These are phyloP conservation scores for Ailuropoda melanoleuca DNA, from an alignment of 2,113 vertebrate species.

Conservation along the genomic window DNA sequence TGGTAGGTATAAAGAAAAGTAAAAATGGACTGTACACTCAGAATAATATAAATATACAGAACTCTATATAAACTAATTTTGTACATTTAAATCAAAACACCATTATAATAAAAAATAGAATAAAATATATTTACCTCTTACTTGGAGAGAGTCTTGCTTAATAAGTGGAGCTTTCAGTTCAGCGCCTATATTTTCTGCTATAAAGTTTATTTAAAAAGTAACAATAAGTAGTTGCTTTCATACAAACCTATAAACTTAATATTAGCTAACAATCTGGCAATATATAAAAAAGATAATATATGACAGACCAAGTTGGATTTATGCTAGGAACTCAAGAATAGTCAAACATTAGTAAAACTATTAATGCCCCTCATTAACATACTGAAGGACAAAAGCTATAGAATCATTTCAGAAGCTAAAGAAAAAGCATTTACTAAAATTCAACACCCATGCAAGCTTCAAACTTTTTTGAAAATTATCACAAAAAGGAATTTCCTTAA, in stretches of 20 bases:
- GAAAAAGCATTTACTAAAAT: slow-evolving; percentile 52
- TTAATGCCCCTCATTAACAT: not conserved
- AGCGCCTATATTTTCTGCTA: slow-evolving; percentile 77
- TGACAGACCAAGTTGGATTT: not conserved
- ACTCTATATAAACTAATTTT: not conserved
- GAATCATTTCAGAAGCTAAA: slow-evolving; percentile 4
- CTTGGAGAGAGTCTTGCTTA: slow-evolving; percentile 85
- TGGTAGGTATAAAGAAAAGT: slow-evolving; percentile 18
- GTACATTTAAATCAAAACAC: slow-evolving; percentile 26
- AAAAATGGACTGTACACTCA: not conserved
- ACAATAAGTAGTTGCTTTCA: slow-evolving; percentile 37
- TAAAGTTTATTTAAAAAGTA: slow-evolving; percentile 71
- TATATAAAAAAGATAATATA: not conserved
- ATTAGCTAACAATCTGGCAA: slow-evolving; percentile 13
- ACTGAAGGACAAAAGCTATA: not conserved
- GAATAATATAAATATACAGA: not conserved
- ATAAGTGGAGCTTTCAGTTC: slow-evolving; percentile 81
- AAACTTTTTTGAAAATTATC: slow-evolving; percentile 47
- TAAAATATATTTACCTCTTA: slow-evolving; percentile 84
- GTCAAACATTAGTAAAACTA: slow-evolving; percentile 1
- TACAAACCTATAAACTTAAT: slow-evolving; percentile 42
- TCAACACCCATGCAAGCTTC: not conserved
- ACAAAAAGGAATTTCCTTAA: slow-evolving; percentile 7
- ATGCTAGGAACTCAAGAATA: not conserved
- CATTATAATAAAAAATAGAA: slow-evolving; percentile 16